Conservation (phyloP, 2,888 invertebrate species). For the Lasioglossum calceatum region DNA sequence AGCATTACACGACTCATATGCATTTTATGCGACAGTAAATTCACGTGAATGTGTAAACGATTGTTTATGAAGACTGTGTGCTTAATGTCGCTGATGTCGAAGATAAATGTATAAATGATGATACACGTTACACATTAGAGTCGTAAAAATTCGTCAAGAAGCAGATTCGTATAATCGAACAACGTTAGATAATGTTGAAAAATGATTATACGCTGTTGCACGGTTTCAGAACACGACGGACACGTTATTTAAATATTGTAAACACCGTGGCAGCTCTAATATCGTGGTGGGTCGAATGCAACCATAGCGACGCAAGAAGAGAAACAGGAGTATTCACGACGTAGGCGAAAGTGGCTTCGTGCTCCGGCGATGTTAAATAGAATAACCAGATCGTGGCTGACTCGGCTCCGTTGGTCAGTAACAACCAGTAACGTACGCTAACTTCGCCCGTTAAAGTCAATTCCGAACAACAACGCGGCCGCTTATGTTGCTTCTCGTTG, state of each 20-base stretch:
- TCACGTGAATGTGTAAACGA: no score
- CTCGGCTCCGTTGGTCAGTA: constrained; percentile 62
- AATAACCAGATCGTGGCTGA: constrained; percentile 73
- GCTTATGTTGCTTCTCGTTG: constrained; percentile 7
- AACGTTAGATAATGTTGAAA: background rate
- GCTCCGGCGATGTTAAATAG: constrained; percentile 69
- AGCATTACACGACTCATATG: no score
- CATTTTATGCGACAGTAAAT: no score
- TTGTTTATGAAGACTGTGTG: no score
- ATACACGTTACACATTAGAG: no score
- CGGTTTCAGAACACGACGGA: background rate
- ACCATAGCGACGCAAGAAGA: constrained; percentile 38
- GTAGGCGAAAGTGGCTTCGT: constrained; percentile 71
- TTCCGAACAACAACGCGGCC: constrained; percentile 31
- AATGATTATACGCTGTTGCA: background rate
- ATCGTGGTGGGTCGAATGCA: constrained; percentile 19
- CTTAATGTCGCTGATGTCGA: no score
- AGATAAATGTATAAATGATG: no score
- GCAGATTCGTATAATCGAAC: background rate
- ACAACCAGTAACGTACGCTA: constrained; percentile 64
- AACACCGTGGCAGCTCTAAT: background rate
- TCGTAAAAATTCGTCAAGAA: background rate
- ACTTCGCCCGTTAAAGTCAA: constrained; percentile 48
- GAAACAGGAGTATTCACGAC: constrained; percentile 62
- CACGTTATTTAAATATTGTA: constrained; percentile 6